phyloP scores from a whole-genome alignment of 1,140 invertebrate species.

The Drosophila subpulchrella region DNA sequence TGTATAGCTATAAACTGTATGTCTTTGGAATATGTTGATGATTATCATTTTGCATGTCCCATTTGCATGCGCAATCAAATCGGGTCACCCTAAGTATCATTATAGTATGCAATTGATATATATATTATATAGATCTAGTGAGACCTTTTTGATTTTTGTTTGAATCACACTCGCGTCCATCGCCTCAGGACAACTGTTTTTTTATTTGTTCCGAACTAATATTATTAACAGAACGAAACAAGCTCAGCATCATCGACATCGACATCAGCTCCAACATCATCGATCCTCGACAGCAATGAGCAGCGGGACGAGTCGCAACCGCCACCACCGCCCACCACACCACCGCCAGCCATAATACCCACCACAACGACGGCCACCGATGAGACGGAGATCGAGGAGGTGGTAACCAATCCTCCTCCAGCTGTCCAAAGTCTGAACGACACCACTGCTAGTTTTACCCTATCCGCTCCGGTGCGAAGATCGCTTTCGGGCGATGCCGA shows the following conservation, averaged over 20 bases:
- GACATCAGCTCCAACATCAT: slow-evolving; percentile 9
- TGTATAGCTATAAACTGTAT: slow-evolving; percentile 26
- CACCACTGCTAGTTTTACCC: slow-evolving; percentile 75
- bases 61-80: slow-evolving; percentile 61
- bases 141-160: slow-evolving; percentile 66
- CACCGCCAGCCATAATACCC: slow-evolving; percentile 63
- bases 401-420: slow-evolving; percentile 14
- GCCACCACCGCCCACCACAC: slow-evolving; percentile 66
- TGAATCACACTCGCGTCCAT: slow-evolving; percentile 35
- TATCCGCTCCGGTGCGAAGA: slow-evolving; percentile 60
- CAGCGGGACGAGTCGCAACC: slow-evolving; percentile 53
- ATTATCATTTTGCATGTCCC: slow-evolving; percentile 64
- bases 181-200: slow-evolving; percentile 56
- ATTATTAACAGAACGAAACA: slow-evolving; percentile 84
- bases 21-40: slow-evolving; percentile 47
- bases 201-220: slow-evolving; percentile 82
- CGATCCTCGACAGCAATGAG: slow-evolving; percentile 22
- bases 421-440: slow-evolving; percentile 53
- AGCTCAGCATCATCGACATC: slow-evolving; percentile 58
- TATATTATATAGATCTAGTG: slow-evolving; percentile 4
- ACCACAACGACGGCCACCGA: slow-evolving; percentile 51
- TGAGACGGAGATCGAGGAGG: slow-evolving; percentile 64
- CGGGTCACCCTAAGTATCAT: slow-evolving; percentile 30
- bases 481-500: slow-evolving; percentile 34
- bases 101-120: slow-evolving; percentile 50